Base-by-base conservation (phyloP, 2,797 vertebrate species). In the Myotis pilosus region DNA sequence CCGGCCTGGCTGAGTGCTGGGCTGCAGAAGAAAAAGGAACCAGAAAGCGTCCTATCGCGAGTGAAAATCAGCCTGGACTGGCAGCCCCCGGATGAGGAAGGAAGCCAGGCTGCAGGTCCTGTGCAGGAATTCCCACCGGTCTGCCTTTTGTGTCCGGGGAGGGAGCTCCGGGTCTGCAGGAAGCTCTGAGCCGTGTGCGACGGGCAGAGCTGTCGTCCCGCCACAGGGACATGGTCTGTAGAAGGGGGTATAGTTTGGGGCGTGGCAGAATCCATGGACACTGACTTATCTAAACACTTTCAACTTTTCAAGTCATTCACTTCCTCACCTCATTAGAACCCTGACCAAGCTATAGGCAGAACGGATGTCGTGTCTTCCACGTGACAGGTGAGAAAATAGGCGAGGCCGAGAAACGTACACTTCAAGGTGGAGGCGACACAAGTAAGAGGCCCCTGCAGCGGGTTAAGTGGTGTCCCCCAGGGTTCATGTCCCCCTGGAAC, bases 181-280 rank as follows among this genome's bases (percentile, higher is more conserved):
- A 51, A 75, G 57, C 23, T 22, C 82, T 25, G 33, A 55, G 60
- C 36, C 0, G 5, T 16, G 33, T 47, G 75, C 20, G 7, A 5
- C 19, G 6, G 69, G 28, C 11, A 55, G 10, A 30, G 28, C 33
- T 68, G 71, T 78, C 49, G 38, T 55, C 28, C 30, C 10, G 4
- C 8, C 16, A 25, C 20, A 51, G 68, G 15, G 12, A 38, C 0
- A 8, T 8, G 20, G 22, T 68, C 33, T 76, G 38, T 11, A 66
- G 30, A 23, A 64, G 17, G 8, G 28, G 51, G 8, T 30, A 2
- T 2, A 0, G 28, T 6, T 66, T 33, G 33, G 82, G 53, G 30
- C 0, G 22, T 3, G 22, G 69, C 22, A 55, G 44, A 22, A 11
- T 16, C 55, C 6, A 0, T 0, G 30, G 17, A 55, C 1, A 20